A percentile compares a stretch with the other conserved stretches of the same genome.
These are phyloP conservation scores for Parotia lawesii DNA, from an alignment of 2,113 vertebrate genomes.

Conservation along the genomic window DNA sequence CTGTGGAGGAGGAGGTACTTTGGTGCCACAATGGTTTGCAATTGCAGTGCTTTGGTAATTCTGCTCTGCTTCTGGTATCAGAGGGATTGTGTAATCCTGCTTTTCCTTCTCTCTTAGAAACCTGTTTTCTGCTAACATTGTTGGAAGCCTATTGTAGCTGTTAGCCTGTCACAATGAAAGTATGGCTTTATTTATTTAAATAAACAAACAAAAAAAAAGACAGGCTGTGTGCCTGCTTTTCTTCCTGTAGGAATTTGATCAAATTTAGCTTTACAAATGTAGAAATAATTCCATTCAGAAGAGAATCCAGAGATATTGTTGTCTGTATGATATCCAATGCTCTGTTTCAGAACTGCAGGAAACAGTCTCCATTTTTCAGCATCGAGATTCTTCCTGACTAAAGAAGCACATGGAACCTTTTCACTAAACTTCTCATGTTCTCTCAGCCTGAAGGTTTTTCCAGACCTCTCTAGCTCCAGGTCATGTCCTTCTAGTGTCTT, in stretches of 20 bases:
- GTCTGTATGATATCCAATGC: background rate
- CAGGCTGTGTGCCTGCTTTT: background rate
- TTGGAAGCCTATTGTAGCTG: background rate
- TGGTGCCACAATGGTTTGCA: background rate
- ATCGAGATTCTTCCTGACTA: background rate
- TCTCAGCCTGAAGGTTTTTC: background rate
- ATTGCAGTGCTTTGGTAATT: background rate
- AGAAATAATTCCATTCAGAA: conserved; percentile 39
- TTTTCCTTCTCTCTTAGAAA: background rate
- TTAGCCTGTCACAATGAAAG: background rate
- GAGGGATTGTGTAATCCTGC: background rate
- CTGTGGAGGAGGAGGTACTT: background rate
- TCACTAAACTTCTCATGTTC: background rate
- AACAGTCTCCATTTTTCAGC: background rate
- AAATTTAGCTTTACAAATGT: conserved; percentile 51
- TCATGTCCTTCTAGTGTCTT: conserved; percentile 33
- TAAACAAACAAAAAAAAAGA: background rate
- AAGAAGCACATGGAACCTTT: conserved; percentile 6
- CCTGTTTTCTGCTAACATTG: background rate
- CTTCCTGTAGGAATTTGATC: conserved; percentile 30
- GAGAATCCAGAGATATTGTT: background rate
- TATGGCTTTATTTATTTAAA: background rate
- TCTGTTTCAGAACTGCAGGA: background rate
- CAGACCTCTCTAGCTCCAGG: background rate
- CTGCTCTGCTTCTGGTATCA: background rate